A percentile compares a stretch with the other conserved stretches of the same genome.
Evolutionary conservation across 2,113 vertebrate species (phyloP).

Genomic region (Macaca fascicularis): T2T-MFA8v1.1 NC_088375.1:202900501-202901000

Average conservation of each 20-base stretch:
- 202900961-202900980: no score
- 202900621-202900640: neutral
- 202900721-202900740: neutral
- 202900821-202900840: neutral
- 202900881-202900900: neutral
- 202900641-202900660: neutral
- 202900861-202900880: neutral
- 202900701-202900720: neutral
- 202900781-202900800: neutral
- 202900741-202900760: neutral
- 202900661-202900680: neutral
- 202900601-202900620: neutral
- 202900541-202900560: neutral
- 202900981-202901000: no score
- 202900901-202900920: neutral
- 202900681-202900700: neutral
- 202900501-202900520: neutral
- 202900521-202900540: slow-evolving; percentile 3
- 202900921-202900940: neutral
- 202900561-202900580: neutral
- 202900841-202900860: neutral
- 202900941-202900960: neutral
- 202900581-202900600: neutral
- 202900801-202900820: neutral
- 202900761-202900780: neutral